phyloP scores from a whole-genome alignment of 2,113 vertebrate genomes.

The Deroptyus accipitrinus region DNA sequence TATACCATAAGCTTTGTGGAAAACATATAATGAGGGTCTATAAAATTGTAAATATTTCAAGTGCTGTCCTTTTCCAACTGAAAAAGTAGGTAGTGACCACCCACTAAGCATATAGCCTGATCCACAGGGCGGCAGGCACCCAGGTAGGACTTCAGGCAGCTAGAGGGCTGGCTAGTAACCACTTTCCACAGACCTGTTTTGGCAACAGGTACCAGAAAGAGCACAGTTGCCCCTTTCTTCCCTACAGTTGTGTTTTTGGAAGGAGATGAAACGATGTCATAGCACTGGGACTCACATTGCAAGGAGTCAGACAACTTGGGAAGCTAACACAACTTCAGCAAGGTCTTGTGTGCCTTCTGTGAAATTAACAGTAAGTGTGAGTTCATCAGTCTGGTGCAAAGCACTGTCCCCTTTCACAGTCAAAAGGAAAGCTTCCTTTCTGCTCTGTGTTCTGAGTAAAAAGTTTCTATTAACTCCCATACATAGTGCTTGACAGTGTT shows the following conservation, averaged over 20 bases:
- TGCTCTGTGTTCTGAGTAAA: not conserved
- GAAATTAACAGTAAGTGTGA: not conserved
- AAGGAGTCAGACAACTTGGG: not conserved
- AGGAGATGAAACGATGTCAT: not conserved
- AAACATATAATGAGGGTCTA: not conserved
- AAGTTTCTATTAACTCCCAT: not conserved
- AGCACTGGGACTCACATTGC: not conserved
- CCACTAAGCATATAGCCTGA: not conserved
- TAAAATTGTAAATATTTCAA: not conserved
- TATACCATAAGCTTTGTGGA: not conserved
- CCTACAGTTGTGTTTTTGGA: not conserved
- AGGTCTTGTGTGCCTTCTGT: not conserved
- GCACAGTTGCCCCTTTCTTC: not conserved
- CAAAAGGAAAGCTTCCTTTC: not conserved
- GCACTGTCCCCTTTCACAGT: not conserved
- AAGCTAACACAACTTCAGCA: not conserved
- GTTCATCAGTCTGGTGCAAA: not conserved
- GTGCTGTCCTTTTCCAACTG: not conserved
- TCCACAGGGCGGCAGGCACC: not conserved
- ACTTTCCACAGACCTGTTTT: not conserved
- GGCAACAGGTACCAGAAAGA: not conserved
- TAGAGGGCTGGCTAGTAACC: not conserved
- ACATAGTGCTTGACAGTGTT: rapidly evolving
- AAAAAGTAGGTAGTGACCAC: not conserved
- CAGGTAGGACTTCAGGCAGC: not conserved